Evolutionary conservation across 1,140 invertebrate genomes (phyloP), one percentile per base, ranked within the genome.

Genomic region (Aphelenchoides fujianensis): DNA sequence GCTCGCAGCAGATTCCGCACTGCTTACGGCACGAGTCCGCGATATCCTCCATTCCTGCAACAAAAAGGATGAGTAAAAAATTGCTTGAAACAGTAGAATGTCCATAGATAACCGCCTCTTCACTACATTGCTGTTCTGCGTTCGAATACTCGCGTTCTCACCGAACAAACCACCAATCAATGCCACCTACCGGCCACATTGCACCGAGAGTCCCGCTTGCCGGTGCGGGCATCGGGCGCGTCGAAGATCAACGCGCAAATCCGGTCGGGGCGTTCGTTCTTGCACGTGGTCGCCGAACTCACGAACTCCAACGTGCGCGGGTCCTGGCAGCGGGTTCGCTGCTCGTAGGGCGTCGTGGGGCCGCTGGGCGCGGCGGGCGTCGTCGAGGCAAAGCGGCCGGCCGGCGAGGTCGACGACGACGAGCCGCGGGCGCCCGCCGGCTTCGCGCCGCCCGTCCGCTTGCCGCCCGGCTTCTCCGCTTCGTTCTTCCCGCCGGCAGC

Each of bases 21-120:
- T 79, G 80, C 59, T 64, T 80, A 30, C 76, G 74, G 52, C 76
- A 78, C 19, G 75, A 78, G 41, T 78, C 69, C 23, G 76, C 71
- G 27, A 78, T 80, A 53, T 78, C 76, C 55, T 78, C 76, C 48
- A 81, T 52, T 23, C 74, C 73, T 74, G 31, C 19, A 12, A n/a
- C n/a, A n/a, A n/a, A n/a, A n/a, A n/a, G n/a, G n/a, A n/a, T n/a
- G n/a, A n/a, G n/a, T n/a, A n/a, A n/a, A n/a, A n/a, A n/a, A n/a
- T n/a, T n/a, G n/a, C n/a, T n/a, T n/a, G n/a, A n/a, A n/a, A n/a
- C n/a, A n/a, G n/a, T n/a, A n/a, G n/a, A n/a, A n/a, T n/a, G n/a
- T n/a, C n/a, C n/a, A n/a, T n/a, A n/a, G n/a, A n/a, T n/a, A n/a
- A n/a, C n/a, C n/a, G n/a, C n/a, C n/a, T n/a, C n/a, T n/a, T n/a